Percentiles rank a stretch among this genome's conserved stretches.
These are phyloP conservation scores for Thymelicus acteon DNA, from an alignment of 2,888 invertebrate genomes.

Conservation along the genomic window DNA sequence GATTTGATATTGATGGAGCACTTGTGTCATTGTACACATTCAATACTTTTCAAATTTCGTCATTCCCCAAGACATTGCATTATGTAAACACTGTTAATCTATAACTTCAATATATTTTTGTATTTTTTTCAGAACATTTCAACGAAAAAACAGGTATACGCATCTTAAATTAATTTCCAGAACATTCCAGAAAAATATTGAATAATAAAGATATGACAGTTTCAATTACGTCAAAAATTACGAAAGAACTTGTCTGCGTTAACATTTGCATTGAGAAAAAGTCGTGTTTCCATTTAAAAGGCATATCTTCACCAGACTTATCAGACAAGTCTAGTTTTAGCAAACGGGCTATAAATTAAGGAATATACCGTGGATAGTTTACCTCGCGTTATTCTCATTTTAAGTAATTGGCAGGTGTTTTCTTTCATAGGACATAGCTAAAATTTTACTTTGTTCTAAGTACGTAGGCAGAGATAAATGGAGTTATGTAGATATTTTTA, in stretches of 20 bases:
- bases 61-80: too few species aligned
- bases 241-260: too few species aligned
- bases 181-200: too few species aligned
- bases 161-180: too few species aligned
- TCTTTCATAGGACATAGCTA: slow-evolving; percentile 13
- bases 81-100: too few species aligned
- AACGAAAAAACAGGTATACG: too few species aligned
- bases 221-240: too few species aligned
- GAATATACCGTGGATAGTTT: slow-evolving; percentile 11
- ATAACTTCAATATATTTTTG: too few species aligned
- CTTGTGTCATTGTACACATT: neutral
- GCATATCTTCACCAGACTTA: slow-evolving; percentile 15
- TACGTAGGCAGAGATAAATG: slow-evolving; percentile 3
- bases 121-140: too few species aligned
- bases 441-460: slow-evolving; percentile 11
- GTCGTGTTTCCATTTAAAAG: neutral
- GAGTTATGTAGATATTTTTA: neutral
- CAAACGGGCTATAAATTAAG: slow-evolving; percentile 29
- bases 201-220: too few species aligned
- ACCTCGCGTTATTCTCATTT: slow-evolving; percentile 23
- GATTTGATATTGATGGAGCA: neutral
- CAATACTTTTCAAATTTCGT: too few species aligned
- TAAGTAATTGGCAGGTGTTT: slow-evolving; percentile 29
- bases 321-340: slow-evolving; percentile 19
- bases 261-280: slow-evolving; percentile 3